Evolutionary conservation across 2,888 invertebrate genomes (phyloP), one percentile per base, ranked within the genome.

Genomic region (Eumerus sabulonum): DNA sequence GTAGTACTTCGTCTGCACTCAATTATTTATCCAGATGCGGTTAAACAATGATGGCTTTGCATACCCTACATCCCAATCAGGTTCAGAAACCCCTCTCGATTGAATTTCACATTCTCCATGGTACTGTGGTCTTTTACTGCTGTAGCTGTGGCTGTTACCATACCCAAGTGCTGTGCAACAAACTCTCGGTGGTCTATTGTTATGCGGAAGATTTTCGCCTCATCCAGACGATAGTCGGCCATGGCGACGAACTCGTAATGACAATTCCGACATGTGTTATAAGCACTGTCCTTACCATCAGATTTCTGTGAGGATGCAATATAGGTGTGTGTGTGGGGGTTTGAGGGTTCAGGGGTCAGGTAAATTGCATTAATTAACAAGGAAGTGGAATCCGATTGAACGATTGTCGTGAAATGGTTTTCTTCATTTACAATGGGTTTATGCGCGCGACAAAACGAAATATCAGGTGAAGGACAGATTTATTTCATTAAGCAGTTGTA

Each of bases 11-110:
- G 74, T 66, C 79, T 74, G 79, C 74, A 79, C 79, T 79, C 79
- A 79, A 79, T 79, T 79, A 74, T 79, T 79, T 79, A 79, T 79
- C 79, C 68, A 79, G 74, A 74, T 79, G 79, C 60, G 79, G 79
- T 79, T 64, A 64, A 70, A 70, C 79, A 79, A 74, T 79, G 76
- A 76, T 56, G 76, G 72, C 71, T 76, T 59, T 40, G 60, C 3
- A 27, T 27, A 2, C 27, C 27, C 27, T 27, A 2, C 7, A 7
- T 27, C 66, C 66, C 50, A 66, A 71, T 66, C 76, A 66, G 71
- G 38, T 66, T 66, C 74, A 79, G 79, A 79, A 79, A 74, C 74
- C 68, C 64, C 60, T 79, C 74, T 79, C 79, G 79, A 79, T 79
- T 79, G 59, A 68, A 27, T 27, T 27, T 27, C 27, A 27, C 27